Evolutionary conservation across 2,797 vertebrate genomes (phyloP).

Genomic region (Sebastes kiyomatsui): DNA sequence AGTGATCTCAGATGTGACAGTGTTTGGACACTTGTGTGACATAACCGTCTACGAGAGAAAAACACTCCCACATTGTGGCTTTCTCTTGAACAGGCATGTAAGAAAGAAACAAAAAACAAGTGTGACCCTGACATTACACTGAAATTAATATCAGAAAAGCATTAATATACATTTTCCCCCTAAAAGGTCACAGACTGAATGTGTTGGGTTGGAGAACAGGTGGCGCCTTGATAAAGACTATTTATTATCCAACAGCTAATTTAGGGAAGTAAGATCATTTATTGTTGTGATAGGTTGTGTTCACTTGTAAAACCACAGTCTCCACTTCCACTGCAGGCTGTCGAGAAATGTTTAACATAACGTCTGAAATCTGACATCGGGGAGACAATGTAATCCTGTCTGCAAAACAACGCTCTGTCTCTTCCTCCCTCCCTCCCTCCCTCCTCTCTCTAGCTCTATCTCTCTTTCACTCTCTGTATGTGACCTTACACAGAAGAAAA

Average conservation of each 20-base stretch:
- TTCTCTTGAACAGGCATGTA: neutral
- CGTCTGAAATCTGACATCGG: constrained; percentile 66
- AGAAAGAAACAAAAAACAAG: neutral
- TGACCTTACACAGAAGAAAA: constrained; percentile 44
- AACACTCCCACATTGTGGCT: neutral
- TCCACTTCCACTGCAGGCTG: constrained; percentile 3
- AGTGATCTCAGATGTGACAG: constrained; percentile 43
- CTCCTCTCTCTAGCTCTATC: neutral
- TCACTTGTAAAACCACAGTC: neutral
- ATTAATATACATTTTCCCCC: neutral
- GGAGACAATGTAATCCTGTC: constrained; percentile 74
- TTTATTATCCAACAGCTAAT: constrained; percentile 32
- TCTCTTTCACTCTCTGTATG: constrained; percentile 33
- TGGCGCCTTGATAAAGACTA: constrained; percentile 11
- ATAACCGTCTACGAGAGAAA: constrained; percentile 19
- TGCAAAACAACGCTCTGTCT: constrained; percentile 65
- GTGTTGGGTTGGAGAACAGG: constrained; percentile 24
- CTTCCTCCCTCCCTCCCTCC: constrained; percentile 5
- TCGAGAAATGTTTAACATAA: constrained; percentile 58
- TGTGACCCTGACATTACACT: neutral
- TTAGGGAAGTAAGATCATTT: constrained; percentile 30
- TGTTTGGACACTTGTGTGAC: constrained; percentile 21
- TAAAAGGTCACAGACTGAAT: neutral
- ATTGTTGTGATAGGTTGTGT: neutral
- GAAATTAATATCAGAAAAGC: neutral